phyloP scores from a whole-genome alignment of 2,113 vertebrate species.

The cat (Felis catus) region DNA sequence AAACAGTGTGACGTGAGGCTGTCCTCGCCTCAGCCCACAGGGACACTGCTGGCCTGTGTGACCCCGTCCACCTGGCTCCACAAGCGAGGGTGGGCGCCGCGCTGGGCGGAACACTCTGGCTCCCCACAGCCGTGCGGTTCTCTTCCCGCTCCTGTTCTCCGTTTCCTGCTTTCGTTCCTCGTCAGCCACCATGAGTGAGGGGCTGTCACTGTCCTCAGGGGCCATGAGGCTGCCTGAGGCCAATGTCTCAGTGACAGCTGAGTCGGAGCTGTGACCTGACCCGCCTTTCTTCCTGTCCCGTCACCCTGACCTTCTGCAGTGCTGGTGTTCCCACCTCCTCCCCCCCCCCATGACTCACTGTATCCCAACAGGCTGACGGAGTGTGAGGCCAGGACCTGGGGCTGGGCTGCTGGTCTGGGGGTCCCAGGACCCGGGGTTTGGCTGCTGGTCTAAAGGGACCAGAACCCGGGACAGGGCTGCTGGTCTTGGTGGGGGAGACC shows the following conservation, averaged over 20 bases:
- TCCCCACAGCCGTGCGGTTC: not conserved
- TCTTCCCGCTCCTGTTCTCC: too few species aligned
- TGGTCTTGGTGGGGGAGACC: not conserved
- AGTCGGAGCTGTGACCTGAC: not conserved
- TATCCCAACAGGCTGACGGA: not conserved
- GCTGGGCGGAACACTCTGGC: rapidly evolving
- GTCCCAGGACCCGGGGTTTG: not conserved
- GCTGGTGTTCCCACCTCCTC: too few species aligned
- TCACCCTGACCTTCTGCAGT: not conserved
- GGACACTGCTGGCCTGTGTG: not conserved
- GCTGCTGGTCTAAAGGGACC: not conserved
- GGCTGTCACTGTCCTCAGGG: not conserved
- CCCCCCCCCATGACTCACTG: rapidly evolving
- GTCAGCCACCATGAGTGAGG: rapidly evolving
- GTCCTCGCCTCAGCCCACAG: not conserved
- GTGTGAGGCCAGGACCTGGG: not conserved
- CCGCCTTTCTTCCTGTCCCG: not conserved
- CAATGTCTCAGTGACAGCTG: not conserved
- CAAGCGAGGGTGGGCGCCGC: not conserved
- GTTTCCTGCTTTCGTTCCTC: not conserved
- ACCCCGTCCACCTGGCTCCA: not conserved
- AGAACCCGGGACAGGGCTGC: not conserved
- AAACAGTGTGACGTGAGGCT: not conserved
- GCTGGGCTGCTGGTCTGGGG: too few species aligned
- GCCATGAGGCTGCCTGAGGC: not conserved